These are phyloP conservation scores for Catharus fuscescens DNA, from an alignment of 2,113 vertebrate genomes.

Conservation along the genomic window DNA sequence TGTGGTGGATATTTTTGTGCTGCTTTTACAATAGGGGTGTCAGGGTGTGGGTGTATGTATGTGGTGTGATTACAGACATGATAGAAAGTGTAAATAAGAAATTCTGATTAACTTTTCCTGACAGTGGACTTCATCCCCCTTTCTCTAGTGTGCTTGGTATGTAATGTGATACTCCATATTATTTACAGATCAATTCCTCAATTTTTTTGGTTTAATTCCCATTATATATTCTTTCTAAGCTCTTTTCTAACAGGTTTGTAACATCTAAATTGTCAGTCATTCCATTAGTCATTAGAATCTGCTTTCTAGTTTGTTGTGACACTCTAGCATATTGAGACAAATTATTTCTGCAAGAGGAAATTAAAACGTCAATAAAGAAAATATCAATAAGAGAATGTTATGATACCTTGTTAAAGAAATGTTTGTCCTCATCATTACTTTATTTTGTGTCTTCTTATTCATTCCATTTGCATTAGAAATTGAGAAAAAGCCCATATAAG, in stretches of 20 bases:
- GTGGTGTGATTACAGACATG: background rate
- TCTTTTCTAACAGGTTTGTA: slow-evolving; percentile 2
- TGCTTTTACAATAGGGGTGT: background rate
- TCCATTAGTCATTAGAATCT: slow-evolving; percentile 22
- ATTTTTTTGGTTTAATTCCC: background rate
- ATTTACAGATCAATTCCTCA: background rate
- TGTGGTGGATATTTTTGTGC: background rate
- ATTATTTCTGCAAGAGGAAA: slow-evolving; percentile 14
- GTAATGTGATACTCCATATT: background rate
- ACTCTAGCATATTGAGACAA: background rate
- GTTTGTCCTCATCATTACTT: background rate
- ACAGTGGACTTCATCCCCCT: background rate
- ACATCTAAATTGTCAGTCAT: slow-evolving; percentile 6
- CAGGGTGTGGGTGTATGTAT: background rate
- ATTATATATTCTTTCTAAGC: background rate
- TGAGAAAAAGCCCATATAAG: background rate
- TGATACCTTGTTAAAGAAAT: background rate
- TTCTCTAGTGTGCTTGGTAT: background rate
- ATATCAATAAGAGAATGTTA: background rate
- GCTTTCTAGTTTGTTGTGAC: slow-evolving; percentile 12
- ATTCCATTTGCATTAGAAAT: background rate
- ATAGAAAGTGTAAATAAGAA: background rate
- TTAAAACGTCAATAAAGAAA: slow-evolving; percentile 22
- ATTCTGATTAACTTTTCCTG: background rate
- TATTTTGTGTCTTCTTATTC: background rate